A percentile compares a stretch with the other conserved stretches of the same genome.
phyloP scores from a whole-genome alignment of 2,888 invertebrate genomes.

The Sminthurides aquaticus region DNA sequence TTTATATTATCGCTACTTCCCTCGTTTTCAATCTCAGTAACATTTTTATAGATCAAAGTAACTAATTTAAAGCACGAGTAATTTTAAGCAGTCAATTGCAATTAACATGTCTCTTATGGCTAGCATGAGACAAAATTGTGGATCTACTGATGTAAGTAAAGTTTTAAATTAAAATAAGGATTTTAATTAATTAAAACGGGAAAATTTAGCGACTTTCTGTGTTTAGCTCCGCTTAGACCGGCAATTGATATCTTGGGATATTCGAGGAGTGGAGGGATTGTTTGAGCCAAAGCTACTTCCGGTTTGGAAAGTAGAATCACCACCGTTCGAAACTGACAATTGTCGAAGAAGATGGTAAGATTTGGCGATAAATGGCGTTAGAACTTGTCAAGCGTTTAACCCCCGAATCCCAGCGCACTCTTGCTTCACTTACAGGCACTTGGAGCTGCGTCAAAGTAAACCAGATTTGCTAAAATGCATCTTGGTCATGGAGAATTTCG shows the following conservation, averaged over 20 bases:
- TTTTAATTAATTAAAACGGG: neutral
- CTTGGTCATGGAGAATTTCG: constrained; percentile 1
- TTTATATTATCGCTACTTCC: too few relatives aligned
- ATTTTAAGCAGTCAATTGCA: too few relatives aligned
- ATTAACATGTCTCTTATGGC: too few relatives aligned
- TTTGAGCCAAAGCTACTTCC: constrained; percentile 7
- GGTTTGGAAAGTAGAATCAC: constrained; percentile 9
- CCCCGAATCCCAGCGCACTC: too few relatives aligned
- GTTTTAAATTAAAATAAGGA: neutral
- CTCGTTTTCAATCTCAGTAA: too few relatives aligned
- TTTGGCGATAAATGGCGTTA: neutral
- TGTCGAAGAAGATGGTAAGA: neutral
- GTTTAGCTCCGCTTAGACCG: constrained; percentile 6
- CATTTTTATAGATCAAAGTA: too few relatives aligned
- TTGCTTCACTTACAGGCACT: constrained; percentile 11
- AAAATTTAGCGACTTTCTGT: neutral
- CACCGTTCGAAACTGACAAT: neutral
- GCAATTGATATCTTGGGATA: constrained; percentile 1
- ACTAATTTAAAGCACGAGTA: too few relatives aligned
- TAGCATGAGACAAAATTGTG: neutral
- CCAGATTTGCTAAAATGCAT: constrained; percentile 11
- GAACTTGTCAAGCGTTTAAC: neutral
- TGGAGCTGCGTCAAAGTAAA: constrained; percentile 9
- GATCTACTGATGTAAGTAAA: neutral
- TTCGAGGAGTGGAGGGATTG: neutral